These are phyloP conservation scores for Cliona cf. orientalis DNA, from an alignment of 37 sponge, comb jelly and placozoan species.

Conservation along the genomic window DNA sequence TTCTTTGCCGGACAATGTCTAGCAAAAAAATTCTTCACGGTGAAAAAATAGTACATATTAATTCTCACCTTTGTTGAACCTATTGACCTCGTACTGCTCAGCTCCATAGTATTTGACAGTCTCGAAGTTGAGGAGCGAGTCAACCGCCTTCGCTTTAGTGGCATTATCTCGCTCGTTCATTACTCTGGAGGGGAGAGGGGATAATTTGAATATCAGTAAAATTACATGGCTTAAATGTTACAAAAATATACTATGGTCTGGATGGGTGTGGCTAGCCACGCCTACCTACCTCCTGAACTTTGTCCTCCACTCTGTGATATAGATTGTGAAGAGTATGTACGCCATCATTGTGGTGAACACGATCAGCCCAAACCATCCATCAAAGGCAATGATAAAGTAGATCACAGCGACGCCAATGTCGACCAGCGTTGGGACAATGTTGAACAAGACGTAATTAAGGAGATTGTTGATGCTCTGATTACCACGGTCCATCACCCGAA, in stretches of 20 bases:
- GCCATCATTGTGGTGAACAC: slow-evolving; percentile 92
- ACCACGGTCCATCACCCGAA: slow-evolving; percentile 94
- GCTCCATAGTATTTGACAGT: slow-evolving; percentile 98
- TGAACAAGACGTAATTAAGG: slow-evolving; percentile 94
- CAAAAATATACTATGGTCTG: background rate
- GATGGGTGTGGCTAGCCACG: no score
- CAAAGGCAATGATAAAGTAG: slow-evolving; percentile 95
- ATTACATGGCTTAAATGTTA: no score
- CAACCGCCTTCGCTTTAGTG: slow-evolving; percentile 85
- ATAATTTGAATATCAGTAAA: background rate
- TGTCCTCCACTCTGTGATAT: slow-evolving; percentile 97
- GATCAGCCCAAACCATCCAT: slow-evolving; percentile 97
- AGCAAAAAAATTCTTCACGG: background rate
- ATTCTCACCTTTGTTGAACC: slow-evolving; percentile 46
- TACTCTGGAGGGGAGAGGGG: slow-evolving; percentile 14
- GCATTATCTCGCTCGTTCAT: slow-evolving; percentile 96
- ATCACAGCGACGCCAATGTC: slow-evolving; percentile 95
- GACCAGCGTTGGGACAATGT: slow-evolving; percentile 89
- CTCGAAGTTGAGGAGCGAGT: slow-evolving; percentile 98
- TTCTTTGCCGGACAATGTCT: background rate
- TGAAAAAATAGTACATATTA: background rate
- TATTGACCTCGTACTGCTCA: slow-evolving; percentile 89
- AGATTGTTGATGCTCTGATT: slow-evolving; percentile 89
- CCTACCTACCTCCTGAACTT: slow-evolving; percentile 57
- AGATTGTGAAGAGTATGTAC: slow-evolving; percentile 89